Conservation (phyloP, 1,140 invertebrate species). For the Conus betulinus region DNA sequence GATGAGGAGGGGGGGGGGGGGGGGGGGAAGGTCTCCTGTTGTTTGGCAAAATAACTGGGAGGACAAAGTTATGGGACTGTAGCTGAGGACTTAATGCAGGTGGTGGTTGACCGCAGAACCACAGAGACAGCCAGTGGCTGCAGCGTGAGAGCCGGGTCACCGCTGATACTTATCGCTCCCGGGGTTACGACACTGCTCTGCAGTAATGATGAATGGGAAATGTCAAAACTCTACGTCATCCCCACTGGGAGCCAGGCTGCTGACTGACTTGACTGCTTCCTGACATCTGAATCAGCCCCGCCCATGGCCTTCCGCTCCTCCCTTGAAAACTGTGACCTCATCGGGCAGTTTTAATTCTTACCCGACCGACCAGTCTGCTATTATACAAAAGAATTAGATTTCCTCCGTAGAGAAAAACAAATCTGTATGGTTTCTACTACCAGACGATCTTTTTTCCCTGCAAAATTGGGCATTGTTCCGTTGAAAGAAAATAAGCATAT, state of each 20-base stretch:
- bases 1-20: neutral
- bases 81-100: too few relatives aligned
- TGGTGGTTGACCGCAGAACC: too few relatives aligned
- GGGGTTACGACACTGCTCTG: constrained; percentile 14
- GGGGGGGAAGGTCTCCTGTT: neutral
- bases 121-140: neutral
- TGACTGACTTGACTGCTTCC: neutral
- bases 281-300: neutral
- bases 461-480: neutral
- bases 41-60: too few relatives aligned
- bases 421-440: too few relatives aligned
- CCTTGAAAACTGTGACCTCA: neutral
- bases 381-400: neutral
- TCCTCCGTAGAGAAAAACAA: neutral
- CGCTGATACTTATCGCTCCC: neutral
- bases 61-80: too few relatives aligned
- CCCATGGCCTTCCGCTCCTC: neutral
- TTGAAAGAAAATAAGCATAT: neutral
- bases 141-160: neutral
- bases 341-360: neutral
- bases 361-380: neutral
- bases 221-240: constrained; percentile 26
- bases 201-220: constrained; percentile 32
- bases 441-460: neutral
- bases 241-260: neutral